Base-by-base conservation (phyloP, 1,140 invertebrate species). In the Eupeodes corollae region DNA sequence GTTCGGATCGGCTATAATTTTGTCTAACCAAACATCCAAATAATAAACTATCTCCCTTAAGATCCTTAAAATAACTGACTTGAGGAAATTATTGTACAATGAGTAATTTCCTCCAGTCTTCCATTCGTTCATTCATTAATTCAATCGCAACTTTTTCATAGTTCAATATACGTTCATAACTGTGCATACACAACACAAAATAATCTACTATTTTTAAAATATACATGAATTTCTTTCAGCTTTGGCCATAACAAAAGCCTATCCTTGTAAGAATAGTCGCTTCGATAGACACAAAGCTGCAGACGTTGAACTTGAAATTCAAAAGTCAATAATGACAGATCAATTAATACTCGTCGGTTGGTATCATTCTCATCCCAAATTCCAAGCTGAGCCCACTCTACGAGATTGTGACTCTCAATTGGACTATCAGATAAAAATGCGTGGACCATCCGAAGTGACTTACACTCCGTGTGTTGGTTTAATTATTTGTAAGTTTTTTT, bases 311-410 rank as follows among this genome's bases (percentile, higher is more conserved):
- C 69, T 78, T 13, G 82, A 93, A 72, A 91, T 95, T 58, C 80
- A 83, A 42, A 79, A 82, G 60, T 75, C 79, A 40, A 88, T 96
- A 71, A 82, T 91, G 60, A 80, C 79, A 58, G 75, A 85, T 50
- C 82, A 86, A 46, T 73, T 94, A 21, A 81, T 80, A 21, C 71
- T 95, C 10, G 83, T 96, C 31, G 92, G 91, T 5, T 95, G 92
- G 91, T 97, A 97, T 74, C 92, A 97, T 64, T 93, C 89, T n/a
- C 92, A 96, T 74, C 91, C 91, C 1, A 79, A 83, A 37, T 84
- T 87, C 49, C 80, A 86, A 52, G 86, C 90, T 10, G 86, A 91
- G 51, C 91, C 91, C 10, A 91, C 89, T 14, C 70, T 95, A 1
- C 74, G 87, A 39, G 93, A 97, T 68, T 86, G 93, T 50, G 88